These are phyloP conservation scores for Neolamprologus caudopunctatus DNA, from an alignment of 2,113 vertebrate genomes.

Conservation along the genomic window DNA sequence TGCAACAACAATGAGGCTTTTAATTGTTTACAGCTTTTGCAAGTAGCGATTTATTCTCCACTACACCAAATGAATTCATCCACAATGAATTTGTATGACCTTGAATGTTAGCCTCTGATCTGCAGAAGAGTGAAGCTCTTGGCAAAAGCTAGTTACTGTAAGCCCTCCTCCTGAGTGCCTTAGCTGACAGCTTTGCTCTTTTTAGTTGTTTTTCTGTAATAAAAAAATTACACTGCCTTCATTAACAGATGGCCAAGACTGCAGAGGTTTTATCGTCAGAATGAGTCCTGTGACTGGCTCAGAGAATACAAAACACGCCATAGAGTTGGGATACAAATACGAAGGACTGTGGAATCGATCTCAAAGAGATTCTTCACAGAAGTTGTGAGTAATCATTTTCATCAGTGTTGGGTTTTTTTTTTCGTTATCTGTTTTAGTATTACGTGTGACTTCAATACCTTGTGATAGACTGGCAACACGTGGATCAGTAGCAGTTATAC, in stretches of 20 bases:
- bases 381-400: slow-evolving; percentile 75
- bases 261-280: slow-evolving; percentile 86
- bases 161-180: background rate
- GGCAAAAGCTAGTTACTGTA: background rate
- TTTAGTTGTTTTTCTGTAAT: background rate
- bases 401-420: rapidly evolving
- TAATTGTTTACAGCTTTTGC: background rate
- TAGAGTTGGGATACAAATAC: slow-evolving; percentile 83
- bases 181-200: background rate
- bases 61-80: background rate
- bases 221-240: background rate
- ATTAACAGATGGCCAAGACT: slow-evolving; percentile 86
- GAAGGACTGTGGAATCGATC: slow-evolving; percentile 85
- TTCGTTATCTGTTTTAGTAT: rapidly evolving
- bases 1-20: background rate
- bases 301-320: slow-evolving; percentile 88
- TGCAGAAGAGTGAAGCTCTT: background rate
- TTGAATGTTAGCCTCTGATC: slow-evolving; percentile 7
- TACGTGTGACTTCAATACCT: background rate
- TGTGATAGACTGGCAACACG: background rate
- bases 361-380: slow-evolving; percentile 95
- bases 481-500: background rate
- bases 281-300: slow-evolving; percentile 86
- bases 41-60: background rate
- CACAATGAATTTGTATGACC: background rate